phyloP scores from a whole-genome alignment of 2,888 invertebrate species.

The Aromia moschata region DNA sequence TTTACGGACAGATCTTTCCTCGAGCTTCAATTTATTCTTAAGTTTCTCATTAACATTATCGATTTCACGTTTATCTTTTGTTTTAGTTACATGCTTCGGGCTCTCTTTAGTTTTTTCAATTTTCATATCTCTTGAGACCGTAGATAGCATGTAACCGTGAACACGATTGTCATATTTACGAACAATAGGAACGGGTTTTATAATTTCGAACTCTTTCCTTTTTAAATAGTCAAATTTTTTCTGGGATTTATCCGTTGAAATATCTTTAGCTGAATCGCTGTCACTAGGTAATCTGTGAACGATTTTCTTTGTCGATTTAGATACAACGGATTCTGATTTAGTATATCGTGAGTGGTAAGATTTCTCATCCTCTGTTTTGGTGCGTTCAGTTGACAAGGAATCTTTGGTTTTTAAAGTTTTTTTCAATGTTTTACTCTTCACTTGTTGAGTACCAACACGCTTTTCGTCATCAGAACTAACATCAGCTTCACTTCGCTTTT shows the following conservation, averaged over 20 bases:
- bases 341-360: not conserved
- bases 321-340: constrained; percentile 6
- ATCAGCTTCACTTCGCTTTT: constrained; percentile 55
- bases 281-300: constrained; percentile 26
- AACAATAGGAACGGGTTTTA: constrained; percentile 35
- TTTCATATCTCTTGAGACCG: constrained; percentile 68
- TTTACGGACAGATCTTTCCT: constrained; percentile 29
- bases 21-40: constrained; percentile 39
- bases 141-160: constrained; percentile 70
- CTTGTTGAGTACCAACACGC: constrained; percentile 41
- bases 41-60: constrained; percentile 55
- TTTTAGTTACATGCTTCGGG: constrained; percentile 23
- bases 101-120: constrained; percentile 56
- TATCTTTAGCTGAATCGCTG: constrained; percentile 40
- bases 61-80: constrained; percentile 56
- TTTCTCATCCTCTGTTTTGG: not conserved
- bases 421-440: constrained; percentile 30
- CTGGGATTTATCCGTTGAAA: constrained; percentile 21
- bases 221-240: constrained; percentile 36
- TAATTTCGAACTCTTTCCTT: constrained; percentile 30
- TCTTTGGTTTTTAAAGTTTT: constrained; percentile 23
- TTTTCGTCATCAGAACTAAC: constrained; percentile 58
- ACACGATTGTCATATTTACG: constrained; percentile 53
- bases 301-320: constrained; percentile 23
- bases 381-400: not conserved